A percentile compares a stretch with the other conserved stretches of the same genome.
These are phyloP conservation scores for Anoncus sp. DNA, from an alignment of 2,888 invertebrate species.

Conservation along the genomic window DNA sequence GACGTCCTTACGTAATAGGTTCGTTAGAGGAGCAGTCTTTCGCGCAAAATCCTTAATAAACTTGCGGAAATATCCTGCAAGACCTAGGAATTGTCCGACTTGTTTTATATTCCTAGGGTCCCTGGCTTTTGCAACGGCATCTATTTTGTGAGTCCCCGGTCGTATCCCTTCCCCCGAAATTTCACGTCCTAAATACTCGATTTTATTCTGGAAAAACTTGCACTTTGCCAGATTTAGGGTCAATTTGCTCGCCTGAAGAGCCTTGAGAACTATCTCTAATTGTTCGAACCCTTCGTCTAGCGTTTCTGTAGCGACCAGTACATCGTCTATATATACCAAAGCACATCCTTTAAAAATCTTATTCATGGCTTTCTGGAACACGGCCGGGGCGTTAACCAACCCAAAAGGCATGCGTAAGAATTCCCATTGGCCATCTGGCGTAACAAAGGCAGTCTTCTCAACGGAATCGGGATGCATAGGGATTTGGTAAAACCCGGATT, in stretches of 20 bases:
- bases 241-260: constrained; percentile 58
- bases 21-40: constrained; percentile 69
- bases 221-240: constrained; percentile 70
- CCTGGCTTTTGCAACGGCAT: constrained; percentile 54
- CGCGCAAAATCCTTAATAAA: constrained; percentile 70
- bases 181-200: constrained; percentile 64
- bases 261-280: constrained; percentile 63
- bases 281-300: constrained; percentile 65
- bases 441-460: constrained; percentile 49
- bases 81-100: constrained; percentile 70
- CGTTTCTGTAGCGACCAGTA: constrained; percentile 65
- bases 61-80: constrained; percentile 72
- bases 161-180: constrained; percentile 64
- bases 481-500: constrained; percentile 64
- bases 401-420: constrained; percentile 59
- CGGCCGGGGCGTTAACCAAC: constrained; percentile 63
- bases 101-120: constrained; percentile 54
- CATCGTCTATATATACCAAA: constrained; percentile 68
- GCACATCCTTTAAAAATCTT: constrained; percentile 58
- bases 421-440: constrained; percentile 48
- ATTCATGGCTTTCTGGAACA: constrained; percentile 73
- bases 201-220: constrained; percentile 53
- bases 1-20: constrained; percentile 65
- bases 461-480: constrained; percentile 49
- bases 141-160: constrained; percentile 60